These are phyloP conservation scores for Antigone vipio DNA, from an alignment of 2,113 vertebrate species.

Conservation along the genomic window DNA sequence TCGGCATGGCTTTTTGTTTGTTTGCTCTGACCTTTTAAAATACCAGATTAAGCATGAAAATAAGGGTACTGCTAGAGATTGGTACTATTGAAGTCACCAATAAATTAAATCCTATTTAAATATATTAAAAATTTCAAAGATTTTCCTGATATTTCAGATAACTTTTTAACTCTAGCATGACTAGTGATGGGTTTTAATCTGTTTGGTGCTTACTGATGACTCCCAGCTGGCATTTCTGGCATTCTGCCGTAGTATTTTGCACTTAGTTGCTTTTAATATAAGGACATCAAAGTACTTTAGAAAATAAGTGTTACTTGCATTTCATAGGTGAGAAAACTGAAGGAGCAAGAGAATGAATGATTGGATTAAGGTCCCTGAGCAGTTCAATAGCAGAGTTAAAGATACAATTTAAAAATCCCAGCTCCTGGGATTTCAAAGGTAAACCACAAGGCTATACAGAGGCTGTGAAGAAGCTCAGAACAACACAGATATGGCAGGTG, in stretches of 20 bases:
- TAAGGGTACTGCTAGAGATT: background rate
- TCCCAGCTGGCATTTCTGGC: background rate
- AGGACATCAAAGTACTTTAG: background rate
- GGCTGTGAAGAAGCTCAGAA: background rate
- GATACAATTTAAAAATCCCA: background rate
- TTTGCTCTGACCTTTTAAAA: background rate
- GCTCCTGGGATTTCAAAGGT: background rate
- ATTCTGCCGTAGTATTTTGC: background rate
- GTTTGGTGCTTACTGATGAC: background rate
- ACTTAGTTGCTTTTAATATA: background rate
- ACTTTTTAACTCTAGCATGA: background rate
- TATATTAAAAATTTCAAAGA: background rate
- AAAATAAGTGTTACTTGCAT: background rate
- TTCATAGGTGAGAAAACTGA: background rate
- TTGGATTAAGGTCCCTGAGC: background rate
- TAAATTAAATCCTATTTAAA: background rate
- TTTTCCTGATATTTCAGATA: background rate
- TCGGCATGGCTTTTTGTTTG: background rate
- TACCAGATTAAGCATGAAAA: background rate
- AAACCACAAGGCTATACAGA: background rate
- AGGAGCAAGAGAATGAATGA: background rate
- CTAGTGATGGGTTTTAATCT: background rate
- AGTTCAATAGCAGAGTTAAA: background rate
- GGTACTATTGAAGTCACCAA: background rate
- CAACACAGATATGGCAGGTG: background rate